These are phyloP conservation scores for Rhopalosiphum maidis DNA, from an alignment of 1,140 invertebrate genomes.

Conservation along the genomic window DNA sequence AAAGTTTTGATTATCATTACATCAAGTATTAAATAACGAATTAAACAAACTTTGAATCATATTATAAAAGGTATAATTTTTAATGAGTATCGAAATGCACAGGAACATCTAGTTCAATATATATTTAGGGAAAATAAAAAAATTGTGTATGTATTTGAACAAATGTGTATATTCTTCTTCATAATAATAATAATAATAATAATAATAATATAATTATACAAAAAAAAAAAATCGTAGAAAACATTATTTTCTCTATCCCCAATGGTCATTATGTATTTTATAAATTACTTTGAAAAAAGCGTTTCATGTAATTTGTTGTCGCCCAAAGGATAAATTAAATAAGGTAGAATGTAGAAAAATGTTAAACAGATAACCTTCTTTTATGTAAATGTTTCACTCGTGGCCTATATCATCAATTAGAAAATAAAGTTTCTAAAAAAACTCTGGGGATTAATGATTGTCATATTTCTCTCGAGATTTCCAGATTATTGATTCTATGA, in stretches of 20 bases:
- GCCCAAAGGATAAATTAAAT: constrained; percentile 8
- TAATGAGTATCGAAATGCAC: no score
- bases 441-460: background rate
- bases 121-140: background rate
- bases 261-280: background rate
- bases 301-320: background rate
- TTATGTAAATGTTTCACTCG: background rate
- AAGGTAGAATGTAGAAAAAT: constrained; percentile 1
- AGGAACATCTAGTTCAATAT: background rate
- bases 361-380: constrained; percentile 17
- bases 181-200: background rate
- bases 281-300: background rate
- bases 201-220: no score
- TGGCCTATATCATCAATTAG: background rate
- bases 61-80: background rate
- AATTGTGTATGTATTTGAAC: background rate
- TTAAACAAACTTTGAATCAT: no score
- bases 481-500: background rate
- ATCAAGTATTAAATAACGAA: no score
- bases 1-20: no score
- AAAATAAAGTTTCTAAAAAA: background rate
- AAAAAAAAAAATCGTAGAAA: background rate
- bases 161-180: background rate
- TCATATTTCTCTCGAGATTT: background rate
- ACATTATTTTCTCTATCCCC: background rate